Conservation (phyloP, 2,113 vertebrate species). For the Narcine bancroftii region DNA sequence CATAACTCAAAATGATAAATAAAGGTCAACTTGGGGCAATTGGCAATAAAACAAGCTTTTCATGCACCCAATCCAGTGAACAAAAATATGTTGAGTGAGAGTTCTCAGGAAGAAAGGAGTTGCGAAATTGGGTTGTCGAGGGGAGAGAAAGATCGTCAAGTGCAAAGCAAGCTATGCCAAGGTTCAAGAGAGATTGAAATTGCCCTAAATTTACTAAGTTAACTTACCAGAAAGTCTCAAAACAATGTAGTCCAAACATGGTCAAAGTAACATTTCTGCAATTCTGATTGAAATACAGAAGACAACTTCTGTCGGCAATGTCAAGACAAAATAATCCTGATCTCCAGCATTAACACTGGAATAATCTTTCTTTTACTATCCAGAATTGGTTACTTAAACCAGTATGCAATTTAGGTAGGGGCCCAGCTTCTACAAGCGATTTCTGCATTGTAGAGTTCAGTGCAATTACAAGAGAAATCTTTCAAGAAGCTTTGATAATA, state of each 20-base stretch:
- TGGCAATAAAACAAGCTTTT: not conserved
- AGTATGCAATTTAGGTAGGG: not conserved
- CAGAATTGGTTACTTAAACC: not conserved
- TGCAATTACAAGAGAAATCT: conserved; percentile 28
- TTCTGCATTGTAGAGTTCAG: conserved; percentile 22
- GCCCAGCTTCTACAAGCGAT: conserved; percentile 19
- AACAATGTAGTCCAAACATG: not conserved
- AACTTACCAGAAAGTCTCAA: no score
- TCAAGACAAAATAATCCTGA: not conserved
- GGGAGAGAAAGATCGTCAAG: not conserved
- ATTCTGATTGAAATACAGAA: not conserved
- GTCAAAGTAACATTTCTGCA: not conserved
- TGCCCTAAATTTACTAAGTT: not conserved
- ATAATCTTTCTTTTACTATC: not conserved
- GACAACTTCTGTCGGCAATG: not conserved
- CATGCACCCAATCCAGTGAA: no score
- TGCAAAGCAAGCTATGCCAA: not conserved
- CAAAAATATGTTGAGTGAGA: no score
- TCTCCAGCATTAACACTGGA: not conserved
- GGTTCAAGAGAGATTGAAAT: not conserved
- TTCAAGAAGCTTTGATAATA: not conserved
- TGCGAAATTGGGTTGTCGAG: no score
- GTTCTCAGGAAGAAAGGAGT: no score
- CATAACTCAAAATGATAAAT: not conserved
- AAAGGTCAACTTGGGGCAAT: not conserved